Conservation (phyloP, 2,888 invertebrate genomes). For the Cephus spinipes region DNA sequence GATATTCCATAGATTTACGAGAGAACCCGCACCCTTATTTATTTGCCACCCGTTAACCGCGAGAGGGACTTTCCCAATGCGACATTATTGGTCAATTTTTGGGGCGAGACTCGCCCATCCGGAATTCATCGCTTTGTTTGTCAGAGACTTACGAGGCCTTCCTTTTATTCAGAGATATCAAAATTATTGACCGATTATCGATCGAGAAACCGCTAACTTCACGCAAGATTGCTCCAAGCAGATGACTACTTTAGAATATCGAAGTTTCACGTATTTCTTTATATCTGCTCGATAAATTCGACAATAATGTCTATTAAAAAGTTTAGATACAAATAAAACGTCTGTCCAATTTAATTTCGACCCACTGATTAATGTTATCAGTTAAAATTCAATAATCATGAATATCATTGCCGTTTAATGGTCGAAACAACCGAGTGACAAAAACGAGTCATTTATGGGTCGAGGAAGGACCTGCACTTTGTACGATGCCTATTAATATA, state of each 20-base stretch:
- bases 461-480: background rate
- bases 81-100: conserved; percentile 62
- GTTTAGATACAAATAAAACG: background rate
- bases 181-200: background rate
- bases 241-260: background rate
- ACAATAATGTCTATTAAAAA: background rate
- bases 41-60: conserved; percentile 38
- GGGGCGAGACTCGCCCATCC: conserved; percentile 59
- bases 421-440: background rate
- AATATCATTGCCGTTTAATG: background rate
- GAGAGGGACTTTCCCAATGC: conserved; percentile 34
- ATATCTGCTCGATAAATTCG: background rate
- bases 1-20: conserved; percentile 37
- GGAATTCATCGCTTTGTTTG: conserved; percentile 65
- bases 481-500: conserved; percentile 48
- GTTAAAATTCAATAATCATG: background rate
- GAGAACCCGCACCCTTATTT: conserved; percentile 51
- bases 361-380: background rate
- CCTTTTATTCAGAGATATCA: background rate
- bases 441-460: background rate
- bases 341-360: background rate
- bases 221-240: background rate
- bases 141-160: conserved; percentile 35
- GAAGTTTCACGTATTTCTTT: background rate
- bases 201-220: background rate